Conservation (phyloP, 2,888 invertebrate genomes). For the Apeira syringaria region DNA sequence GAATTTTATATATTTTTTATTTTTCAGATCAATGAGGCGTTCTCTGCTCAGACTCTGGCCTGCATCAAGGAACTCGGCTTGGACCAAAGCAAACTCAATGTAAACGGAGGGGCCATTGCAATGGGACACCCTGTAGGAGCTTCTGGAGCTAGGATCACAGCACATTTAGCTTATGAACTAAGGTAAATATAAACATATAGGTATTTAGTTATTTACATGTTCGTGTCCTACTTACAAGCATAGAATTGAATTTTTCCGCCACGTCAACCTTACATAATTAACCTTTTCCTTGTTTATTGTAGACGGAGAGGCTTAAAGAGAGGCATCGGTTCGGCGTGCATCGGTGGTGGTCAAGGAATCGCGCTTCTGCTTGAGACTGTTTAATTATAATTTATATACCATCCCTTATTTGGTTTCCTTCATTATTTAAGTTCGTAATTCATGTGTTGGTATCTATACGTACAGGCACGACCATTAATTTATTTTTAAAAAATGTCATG, state of each 20-base stretch:
- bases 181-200: too few relatives aligned
- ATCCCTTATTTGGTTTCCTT: too few relatives aligned
- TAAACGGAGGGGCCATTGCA: constrained; percentile 97
- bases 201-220: too few relatives aligned
- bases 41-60: constrained; percentile 96
- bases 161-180: constrained; percentile 94
- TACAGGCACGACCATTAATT: too few relatives aligned
- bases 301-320: constrained; percentile 92
- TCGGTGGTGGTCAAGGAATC: constrained; percentile 99
- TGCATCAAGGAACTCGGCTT: constrained; percentile 94
- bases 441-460: too few relatives aligned
- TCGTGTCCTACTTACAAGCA: too few relatives aligned
- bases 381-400: constrained; percentile 48
- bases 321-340: constrained; percentile 97
- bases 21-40: constrained; percentile 96
- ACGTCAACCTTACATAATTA: too few relatives aligned
- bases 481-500: too few relatives aligned
- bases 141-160: constrained; percentile 95
- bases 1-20: too few relatives aligned
- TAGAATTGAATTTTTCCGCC: too few relatives aligned
- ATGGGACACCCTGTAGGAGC: constrained; percentile 97
- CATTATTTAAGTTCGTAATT: too few relatives aligned
- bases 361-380: constrained; percentile 93
- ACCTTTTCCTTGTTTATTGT: constrained; percentile 43
- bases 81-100: constrained; percentile 93